Percentiles rank a stretch among this genome's conserved stretches.
phyloP scores from a whole-genome alignment of 2,113 vertebrate genomes.

The Sclerurus mexicanus region DNA sequence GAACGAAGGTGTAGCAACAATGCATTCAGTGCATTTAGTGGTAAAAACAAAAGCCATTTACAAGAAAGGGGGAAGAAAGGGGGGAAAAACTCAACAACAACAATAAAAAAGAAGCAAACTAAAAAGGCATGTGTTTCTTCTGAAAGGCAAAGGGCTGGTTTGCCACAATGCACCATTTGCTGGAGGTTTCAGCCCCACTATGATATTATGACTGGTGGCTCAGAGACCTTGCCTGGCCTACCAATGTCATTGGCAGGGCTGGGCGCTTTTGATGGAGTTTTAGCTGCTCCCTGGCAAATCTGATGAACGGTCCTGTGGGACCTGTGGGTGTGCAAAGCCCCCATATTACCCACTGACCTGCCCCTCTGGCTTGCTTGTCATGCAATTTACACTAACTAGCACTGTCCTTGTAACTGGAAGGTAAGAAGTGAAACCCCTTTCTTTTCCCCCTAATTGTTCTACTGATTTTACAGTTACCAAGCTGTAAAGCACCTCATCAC shows the following conservation, averaged over 20 bases:
- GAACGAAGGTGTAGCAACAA: conserved; percentile 48
- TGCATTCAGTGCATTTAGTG: conserved; percentile 13
- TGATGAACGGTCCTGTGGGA: not conserved
- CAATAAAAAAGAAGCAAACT: not conserved
- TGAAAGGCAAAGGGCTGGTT: conserved; percentile 47
- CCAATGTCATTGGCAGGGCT: conserved; percentile 26
- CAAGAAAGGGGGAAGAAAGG: not conserved
- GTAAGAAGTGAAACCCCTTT: conserved; percentile 59
- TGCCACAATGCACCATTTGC: conserved; percentile 28
- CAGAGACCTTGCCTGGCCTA: conserved; percentile 4
- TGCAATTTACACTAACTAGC: conserved; percentile 38
- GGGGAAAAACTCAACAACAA: no score
- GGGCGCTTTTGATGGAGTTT: conserved; percentile 7
- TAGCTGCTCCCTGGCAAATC: not conserved
- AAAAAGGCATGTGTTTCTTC: conserved; percentile 28
- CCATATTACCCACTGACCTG: not conserved
- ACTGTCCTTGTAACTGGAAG: conserved; percentile 51
- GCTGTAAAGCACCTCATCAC: conserved; percentile 63
- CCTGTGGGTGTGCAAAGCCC: not conserved
- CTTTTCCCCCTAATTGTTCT: conserved; percentile 49
- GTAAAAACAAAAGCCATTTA: conserved; percentile 44
- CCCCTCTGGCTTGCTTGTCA: conserved; percentile 10
- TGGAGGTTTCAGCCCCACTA: conserved; percentile 35
- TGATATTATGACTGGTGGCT: conserved; percentile 51
- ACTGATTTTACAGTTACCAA: conserved; percentile 71